Conservation (phyloP, 92 coral and sea anemone genomes). For the Anthopleura xanthogrammica region DNA sequence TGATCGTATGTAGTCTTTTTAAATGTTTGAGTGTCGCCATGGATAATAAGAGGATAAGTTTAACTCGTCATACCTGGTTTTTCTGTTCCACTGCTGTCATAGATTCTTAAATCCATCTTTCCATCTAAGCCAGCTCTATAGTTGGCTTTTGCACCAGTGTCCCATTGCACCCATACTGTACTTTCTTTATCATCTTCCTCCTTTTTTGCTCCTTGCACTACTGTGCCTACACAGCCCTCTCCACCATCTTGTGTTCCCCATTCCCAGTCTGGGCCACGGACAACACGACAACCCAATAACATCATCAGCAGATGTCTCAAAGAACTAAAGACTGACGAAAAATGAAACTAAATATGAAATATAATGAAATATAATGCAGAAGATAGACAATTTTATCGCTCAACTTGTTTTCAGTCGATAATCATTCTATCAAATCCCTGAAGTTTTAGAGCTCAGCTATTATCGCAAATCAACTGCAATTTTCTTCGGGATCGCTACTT, state of each 20-base stretch:
- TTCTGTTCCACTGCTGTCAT: slow-evolving; percentile 32
- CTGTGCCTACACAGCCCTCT: slow-evolving; percentile 60
- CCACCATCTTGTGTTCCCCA: slow-evolving; percentile 74
- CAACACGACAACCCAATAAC: slow-evolving; percentile 59
- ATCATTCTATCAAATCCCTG: too few species aligned
- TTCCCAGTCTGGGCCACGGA: slow-evolving; percentile 70
- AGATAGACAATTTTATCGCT: too few species aligned
- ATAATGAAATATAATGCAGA: too few species aligned
- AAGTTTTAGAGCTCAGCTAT: too few species aligned
- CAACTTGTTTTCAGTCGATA: too few species aligned
- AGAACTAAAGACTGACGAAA: too few species aligned
- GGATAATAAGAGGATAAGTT: neutral
- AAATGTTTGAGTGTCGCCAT: neutral
- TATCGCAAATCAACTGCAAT: too few species aligned
- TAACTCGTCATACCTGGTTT: neutral
- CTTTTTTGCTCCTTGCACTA: slow-evolving; percentile 18
- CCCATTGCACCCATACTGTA: slow-evolving; percentile 66
- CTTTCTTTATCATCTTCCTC: slow-evolving; percentile 15
- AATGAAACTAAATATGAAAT: too few species aligned
- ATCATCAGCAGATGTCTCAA: neutral
- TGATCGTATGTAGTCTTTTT: neutral
- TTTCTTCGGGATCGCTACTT: too few species aligned
- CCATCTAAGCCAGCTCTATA: slow-evolving; percentile 65
- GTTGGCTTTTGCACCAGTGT: slow-evolving; percentile 43
- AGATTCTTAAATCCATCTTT: slow-evolving; percentile 50